Evolutionary conservation across 2,797 vertebrate species (phyloP), one percentile per base, ranked within the genome.

Genomic region (Myotis findleyi): DNA sequence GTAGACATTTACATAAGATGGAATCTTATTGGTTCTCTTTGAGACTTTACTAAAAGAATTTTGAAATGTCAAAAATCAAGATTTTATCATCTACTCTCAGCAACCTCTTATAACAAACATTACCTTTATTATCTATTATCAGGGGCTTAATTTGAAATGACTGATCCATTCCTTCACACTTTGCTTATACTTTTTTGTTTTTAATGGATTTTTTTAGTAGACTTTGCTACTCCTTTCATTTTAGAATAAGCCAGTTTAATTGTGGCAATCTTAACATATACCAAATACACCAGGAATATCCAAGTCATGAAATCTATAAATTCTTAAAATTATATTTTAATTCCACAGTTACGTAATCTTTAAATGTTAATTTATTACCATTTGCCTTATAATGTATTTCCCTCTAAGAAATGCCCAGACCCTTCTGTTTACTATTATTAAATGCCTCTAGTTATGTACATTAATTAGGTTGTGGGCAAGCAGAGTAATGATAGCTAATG

Each of bases 381-480:
- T 38, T 53, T 96, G 20, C 51, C 38, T 91, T 84, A 76, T 69
- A 49, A 68, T 90, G 53, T 91, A 89, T 97, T 96, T 86, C 95
- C 97, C 27, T 57, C 71, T 95, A 82, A 95, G 93, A 83, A 77
- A 66, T 36, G 23, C 23, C 71, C 66, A 76, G 30, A n/a, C n/a
- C 17, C 30, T 94, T 93, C 44, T 93, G 57, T 69, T 96, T 96
- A 86, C 59, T 94, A 91, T 95, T 97, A 82, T 94, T 93, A 89
- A 47, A 6, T 94, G 68, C 76, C 85, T 68, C 89, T 66, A 82
- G 89, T 97, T 96, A 72, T 96, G 25, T 87, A 95, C 49, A 2
- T 89, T 18, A 88, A 79, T 91, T 95, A 95, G 96, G 51, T 95
- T 97, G 89, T 90, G 84, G 91, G 89, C 83, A 92, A 87, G 53